Percentiles rank a stretch among this genome's conserved stretches.
Conservation (phyloP, 2,888 invertebrate genomes). For the Sinohyriopsis cumingii region DNA sequence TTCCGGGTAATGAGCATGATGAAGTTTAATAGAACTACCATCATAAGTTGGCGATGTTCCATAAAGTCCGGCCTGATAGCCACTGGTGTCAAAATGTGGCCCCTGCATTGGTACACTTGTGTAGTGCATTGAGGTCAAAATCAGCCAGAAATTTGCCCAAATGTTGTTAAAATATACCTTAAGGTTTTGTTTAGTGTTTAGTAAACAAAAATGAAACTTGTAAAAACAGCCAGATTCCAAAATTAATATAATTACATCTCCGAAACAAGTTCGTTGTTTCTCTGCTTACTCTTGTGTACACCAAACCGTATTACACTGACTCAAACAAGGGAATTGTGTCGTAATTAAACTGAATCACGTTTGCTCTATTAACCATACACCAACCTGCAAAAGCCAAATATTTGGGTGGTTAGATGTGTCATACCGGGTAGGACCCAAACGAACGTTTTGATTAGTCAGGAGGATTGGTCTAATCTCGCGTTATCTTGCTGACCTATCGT, state of each 20-base stretch:
- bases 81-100: conserved; percentile 43
- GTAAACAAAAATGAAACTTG: conserved; percentile 34
- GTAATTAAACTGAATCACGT: conserved; percentile 33
- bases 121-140: conserved; percentile 23
- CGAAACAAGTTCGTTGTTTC: conserved; percentile 25
- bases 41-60: conserved; percentile 46
- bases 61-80: conserved; percentile 51
- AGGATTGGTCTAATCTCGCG: conserved; percentile 16
- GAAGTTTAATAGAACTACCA: conserved; percentile 45
- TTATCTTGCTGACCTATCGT: conserved; percentile 7
- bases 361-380: conserved; percentile 29
- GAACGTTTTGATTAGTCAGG: conserved; percentile 22
- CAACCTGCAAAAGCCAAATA: conserved; percentile 36
- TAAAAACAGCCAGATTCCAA: conserved; percentile 34
- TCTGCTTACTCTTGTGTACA: conserved; percentile 28
- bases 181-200: conserved; percentile 24
- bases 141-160: conserved; percentile 1
- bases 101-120: conserved; percentile 41
- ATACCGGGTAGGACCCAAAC: conserved; percentile 19
- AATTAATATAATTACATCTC: conserved; percentile 31
- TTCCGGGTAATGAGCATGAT: conserved; percentile 51
- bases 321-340: conserved; percentile 41
- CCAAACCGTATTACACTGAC: conserved; percentile 30
- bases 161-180: conserved; percentile 18
- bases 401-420: conserved; percentile 35